phyloP scores from a whole-genome alignment of 1,140 invertebrate species.

The Homarus americanus region DNA sequence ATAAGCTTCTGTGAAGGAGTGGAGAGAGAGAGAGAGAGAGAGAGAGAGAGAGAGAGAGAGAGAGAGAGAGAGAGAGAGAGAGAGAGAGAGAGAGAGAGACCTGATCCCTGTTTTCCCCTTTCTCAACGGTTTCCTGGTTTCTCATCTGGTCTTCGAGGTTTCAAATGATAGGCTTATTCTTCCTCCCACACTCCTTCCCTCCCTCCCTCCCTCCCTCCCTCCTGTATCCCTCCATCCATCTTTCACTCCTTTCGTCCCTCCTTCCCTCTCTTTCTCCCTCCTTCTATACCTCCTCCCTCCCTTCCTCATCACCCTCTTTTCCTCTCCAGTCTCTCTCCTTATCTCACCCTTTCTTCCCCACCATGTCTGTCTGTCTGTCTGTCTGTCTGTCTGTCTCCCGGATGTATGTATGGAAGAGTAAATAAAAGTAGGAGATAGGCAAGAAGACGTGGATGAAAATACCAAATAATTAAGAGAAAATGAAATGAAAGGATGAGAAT shows the following conservation, averaged over 20 bases:
- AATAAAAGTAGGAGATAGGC: no score
- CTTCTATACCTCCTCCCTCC: no score
- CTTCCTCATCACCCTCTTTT: no score
- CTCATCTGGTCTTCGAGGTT: constrained; percentile 23
- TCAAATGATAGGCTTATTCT: constrained; percentile 41
- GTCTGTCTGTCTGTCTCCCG: no score
- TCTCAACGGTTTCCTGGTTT: constrained; percentile 39
- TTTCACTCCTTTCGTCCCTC: not conserved
- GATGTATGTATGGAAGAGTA: no score
- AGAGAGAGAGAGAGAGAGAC: not conserved
- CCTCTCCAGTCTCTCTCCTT: not conserved
- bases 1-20: not conserved
- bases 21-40: constrained; percentile 17
- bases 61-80: constrained; percentile 28
- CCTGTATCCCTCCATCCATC: not conserved
- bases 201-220: not conserved
- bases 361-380: not conserved
- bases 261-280: not conserved
- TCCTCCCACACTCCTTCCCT: no score
- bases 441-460: no score
- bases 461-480: no score
- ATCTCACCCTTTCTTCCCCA: not conserved
- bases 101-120: not conserved
- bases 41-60: constrained; percentile 22
- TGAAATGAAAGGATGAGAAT: no score